Conservation (phyloP, 2,888 invertebrate species). For the Emmelina monodactyla region DNA sequence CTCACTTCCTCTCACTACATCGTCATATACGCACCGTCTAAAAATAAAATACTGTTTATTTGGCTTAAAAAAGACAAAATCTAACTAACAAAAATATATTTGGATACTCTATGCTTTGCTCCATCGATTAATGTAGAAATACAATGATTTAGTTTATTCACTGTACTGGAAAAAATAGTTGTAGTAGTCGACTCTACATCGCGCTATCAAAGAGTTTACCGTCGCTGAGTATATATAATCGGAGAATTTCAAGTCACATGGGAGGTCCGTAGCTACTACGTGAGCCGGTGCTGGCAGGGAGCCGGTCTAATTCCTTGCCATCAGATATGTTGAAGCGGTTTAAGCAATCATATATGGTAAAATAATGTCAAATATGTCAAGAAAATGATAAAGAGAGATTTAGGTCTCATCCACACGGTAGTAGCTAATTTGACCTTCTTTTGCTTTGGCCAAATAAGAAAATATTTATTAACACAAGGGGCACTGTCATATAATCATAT, state of each 20-base stretch:
- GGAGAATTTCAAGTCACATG: background rate
- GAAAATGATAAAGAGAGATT: conserved; percentile 56
- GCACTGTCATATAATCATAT: no score
- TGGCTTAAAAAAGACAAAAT: no score
- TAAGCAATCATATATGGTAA: conserved; percentile 53
- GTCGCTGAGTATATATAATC: conserved; percentile 18
- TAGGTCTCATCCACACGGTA: conserved; percentile 52
- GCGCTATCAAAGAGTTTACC: conserved; percentile 32
- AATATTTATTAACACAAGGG: no score
- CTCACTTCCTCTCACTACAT: no score
- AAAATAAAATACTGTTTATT: no score
- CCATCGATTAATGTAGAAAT: no score
- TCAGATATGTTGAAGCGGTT: conserved; percentile 47
- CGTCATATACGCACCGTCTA: no score
- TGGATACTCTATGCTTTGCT: no score
- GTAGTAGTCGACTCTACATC: conserved; percentile 44
- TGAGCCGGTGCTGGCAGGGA: conserved; percentile 48
- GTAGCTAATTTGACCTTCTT: conserved; percentile 60
- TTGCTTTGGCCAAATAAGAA: no score
- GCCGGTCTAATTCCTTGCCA: conserved; percentile 52
- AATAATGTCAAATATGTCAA: conserved; percentile 53
- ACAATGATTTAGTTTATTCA: no score
- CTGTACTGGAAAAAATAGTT: no score
- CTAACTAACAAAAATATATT: no score
- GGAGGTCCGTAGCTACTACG: conserved; percentile 63